Evolutionary conservation across 2,113 vertebrate species (phyloP), one percentile per base, ranked within the genome.

Genomic region (Aplodontia rufa): DNA sequence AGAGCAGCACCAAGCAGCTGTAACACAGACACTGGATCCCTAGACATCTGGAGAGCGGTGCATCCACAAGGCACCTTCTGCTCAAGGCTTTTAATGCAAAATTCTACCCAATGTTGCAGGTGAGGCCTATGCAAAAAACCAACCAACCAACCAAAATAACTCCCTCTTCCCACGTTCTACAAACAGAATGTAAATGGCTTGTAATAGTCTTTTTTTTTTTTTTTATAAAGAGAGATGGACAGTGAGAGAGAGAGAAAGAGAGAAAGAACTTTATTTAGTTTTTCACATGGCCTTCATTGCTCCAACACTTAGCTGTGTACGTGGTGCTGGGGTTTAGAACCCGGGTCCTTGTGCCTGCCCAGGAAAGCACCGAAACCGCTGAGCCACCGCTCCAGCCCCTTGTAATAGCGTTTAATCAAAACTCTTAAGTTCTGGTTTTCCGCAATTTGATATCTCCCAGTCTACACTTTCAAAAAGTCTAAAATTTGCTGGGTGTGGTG

Each of bases 1-100:
- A 3, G 37, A 11, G n/a, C 58, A 6, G 55, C 20, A 0, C 8
- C 0, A 47, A 28, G n/a, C n/a, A 28, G 20, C n/a, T 35, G 8
- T 0, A 2, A 11, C 8, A 19, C 3, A 58, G 47, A 42, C 0
- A 12, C 35, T 30, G 16, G 22, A 8, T 35, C n/a, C 13, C 68
- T 2, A 19, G 24, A 0, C 4, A 10, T 4, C 45, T n/a, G 28
- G 2, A 35, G 45, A 26, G 12, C 2, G 53, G 1, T 10, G 8
- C 14, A n/a, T 16, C 16, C 17, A 20, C 0, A 3, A 0, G 6
- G 10, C 35, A 37, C 17, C 55, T 35, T 37, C 17, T 22, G 3
- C 3, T 51, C 32, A 0, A 45, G 62, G 47, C 49, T 8, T n/a
- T 26, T 32, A 13, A 30, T 37, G 42, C 37, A 71, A 22, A 49